Evolutionary conservation across 2,797 vertebrate genomes (phyloP).

Genomic region (Ptychobarbus kaznakovi): DNA sequence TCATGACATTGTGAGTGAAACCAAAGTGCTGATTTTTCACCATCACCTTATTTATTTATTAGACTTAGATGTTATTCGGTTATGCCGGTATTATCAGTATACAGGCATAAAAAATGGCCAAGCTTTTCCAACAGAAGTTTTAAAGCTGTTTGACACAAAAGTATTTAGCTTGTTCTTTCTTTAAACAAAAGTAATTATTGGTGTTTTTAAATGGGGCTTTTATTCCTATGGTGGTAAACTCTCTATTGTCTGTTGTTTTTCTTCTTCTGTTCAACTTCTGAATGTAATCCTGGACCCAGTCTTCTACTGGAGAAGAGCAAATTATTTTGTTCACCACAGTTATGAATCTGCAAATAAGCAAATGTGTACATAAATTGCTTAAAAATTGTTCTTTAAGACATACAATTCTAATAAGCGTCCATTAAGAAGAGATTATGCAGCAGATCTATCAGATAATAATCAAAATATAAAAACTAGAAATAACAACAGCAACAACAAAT

Average conservation of each 20-base stretch:
- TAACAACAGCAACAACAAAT: too few relatives aligned
- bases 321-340: background rate
- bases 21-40: background rate
- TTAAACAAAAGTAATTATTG: background rate
- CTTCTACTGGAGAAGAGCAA: background rate
- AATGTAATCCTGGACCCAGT: background rate
- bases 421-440: background rate
- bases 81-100: background rate
- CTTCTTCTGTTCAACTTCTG: background rate
- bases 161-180: background rate
- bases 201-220: background rate
- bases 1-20: background rate
- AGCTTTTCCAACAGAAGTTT: background rate
- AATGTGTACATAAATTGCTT: background rate
- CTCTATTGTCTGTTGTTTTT: background rate
- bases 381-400: background rate
- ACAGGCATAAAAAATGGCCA: background rate
- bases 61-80: background rate
- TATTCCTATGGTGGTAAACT: background rate
- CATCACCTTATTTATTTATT: background rate
- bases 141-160: background rate
- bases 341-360: background rate
- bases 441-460: too few relatives aligned
- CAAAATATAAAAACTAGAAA: background rate
- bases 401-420: background rate